phyloP scores from a whole-genome alignment of 2,888 invertebrate genomes.

The Pammene aurita region DNA sequence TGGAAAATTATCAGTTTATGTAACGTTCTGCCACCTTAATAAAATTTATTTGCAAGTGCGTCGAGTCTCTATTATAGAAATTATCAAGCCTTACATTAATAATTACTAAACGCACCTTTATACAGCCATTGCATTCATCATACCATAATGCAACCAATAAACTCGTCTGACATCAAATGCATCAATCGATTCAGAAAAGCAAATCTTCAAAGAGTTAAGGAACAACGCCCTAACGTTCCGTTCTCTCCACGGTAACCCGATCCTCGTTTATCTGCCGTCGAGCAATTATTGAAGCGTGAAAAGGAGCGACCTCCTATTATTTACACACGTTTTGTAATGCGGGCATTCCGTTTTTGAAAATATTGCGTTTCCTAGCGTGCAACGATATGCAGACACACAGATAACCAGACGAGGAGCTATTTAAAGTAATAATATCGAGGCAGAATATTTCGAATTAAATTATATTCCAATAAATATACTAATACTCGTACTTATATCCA shows the following conservation, averaged over 20 bases:
- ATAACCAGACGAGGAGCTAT: too few species aligned
- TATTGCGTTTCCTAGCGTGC: conserved; percentile 71
- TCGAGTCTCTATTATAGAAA: too few species aligned
- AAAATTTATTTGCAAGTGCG: too few species aligned
- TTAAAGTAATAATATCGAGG: too few species aligned
- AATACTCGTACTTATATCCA: too few species aligned
- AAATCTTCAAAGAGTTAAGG: conserved; percentile 65
- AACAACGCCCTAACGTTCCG: conserved; percentile 59
- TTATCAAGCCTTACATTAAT: too few species aligned
- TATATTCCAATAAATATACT: too few species aligned
- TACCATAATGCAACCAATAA: conserved; percentile 20
- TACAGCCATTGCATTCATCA: conserved; percentile 11
- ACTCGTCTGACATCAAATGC: conserved; percentile 12
- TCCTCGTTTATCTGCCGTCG: conserved; percentile 81
- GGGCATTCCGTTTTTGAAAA: conserved; percentile 78
- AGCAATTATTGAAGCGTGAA: conserved; percentile 85
- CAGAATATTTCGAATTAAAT: too few species aligned
- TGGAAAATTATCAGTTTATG: too few species aligned
- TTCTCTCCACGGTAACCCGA: conserved; percentile 70
- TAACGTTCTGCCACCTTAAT: not conserved
- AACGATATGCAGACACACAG: conserved; percentile 17
- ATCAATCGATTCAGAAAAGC: conserved; percentile 11
- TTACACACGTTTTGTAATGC: conserved; percentile 81
- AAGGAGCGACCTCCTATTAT: conserved; percentile 83
- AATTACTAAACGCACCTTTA: too few species aligned